Percentiles rank a stretch among this genome's conserved stretches.
Evolutionary conservation across 2,888 invertebrate genomes (phyloP).

Genomic region (Hydrotaea cyrtoneurina): DNA sequence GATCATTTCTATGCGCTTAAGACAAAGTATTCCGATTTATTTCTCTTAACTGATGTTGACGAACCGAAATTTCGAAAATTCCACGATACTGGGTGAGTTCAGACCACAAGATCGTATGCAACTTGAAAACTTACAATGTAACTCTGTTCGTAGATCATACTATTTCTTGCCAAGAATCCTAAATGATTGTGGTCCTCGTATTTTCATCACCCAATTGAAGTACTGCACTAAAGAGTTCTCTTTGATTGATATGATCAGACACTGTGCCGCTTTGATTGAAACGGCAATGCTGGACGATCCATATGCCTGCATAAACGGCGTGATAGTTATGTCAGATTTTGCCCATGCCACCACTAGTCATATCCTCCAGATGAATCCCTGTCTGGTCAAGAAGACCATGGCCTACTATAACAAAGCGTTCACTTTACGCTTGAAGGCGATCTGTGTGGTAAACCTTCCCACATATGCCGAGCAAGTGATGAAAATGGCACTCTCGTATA

Average conservation of each 20-base stretch:
- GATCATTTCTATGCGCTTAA: conserved; percentile 83
- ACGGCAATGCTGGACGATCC: conserved; percentile 84
- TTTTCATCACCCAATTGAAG: conserved; percentile 56
- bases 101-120: neutral
- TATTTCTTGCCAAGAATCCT: neutral
- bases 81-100: conserved; percentile 74
- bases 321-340: conserved; percentile 83
- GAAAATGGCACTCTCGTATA: conserved; percentile 82
- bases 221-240: conserved; percentile 73
- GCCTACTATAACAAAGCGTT: conserved; percentile 83
- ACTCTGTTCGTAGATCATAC: neutral
- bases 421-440: conserved; percentile 83
- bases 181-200: neutral
- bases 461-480: conserved; percentile 83
- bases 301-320: conserved; percentile 82
- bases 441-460: conserved; percentile 84
- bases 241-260: conserved; percentile 81
- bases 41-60: conserved; percentile 75
- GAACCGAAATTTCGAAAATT: conserved; percentile 72
- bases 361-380: conserved; percentile 83
- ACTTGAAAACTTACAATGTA: neutral
- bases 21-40: conserved; percentile 75
- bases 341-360: conserved; percentile 82
- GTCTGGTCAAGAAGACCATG: conserved; percentile 83
- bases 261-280: neutral